Conservation (phyloP, 2,888 invertebrate genomes). For the Rotaria magnacalcarata region DNA sequence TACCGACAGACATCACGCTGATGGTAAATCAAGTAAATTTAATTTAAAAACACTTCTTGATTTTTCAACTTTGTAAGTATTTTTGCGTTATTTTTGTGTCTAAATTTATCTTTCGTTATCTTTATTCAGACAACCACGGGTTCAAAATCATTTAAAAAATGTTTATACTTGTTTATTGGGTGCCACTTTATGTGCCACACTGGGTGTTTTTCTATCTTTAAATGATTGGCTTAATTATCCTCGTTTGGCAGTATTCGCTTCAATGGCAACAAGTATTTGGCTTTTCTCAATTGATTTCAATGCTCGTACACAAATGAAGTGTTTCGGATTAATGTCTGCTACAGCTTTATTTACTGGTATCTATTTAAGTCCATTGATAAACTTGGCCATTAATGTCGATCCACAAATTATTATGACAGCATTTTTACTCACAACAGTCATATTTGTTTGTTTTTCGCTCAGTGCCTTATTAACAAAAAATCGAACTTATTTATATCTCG, state of each 20-base stretch:
- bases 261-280: slow-evolving; percentile 72
- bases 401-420: slow-evolving; percentile 66
- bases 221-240: slow-evolving; percentile 65
- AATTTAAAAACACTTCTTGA: neutral
- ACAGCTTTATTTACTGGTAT: slow-evolving; percentile 77
- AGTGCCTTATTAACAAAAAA: slow-evolving; percentile 76
- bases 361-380: slow-evolving; percentile 42
- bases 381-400: slow-evolving; percentile 33
- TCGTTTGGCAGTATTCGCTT: slow-evolving; percentile 71
- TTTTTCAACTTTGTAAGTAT: slow-evolving; percentile 22
- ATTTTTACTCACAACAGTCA: slow-evolving; percentile 74
- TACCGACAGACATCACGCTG: neutral
- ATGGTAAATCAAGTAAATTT: neutral
- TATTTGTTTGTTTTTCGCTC: slow-evolving; percentile 84
- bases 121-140: slow-evolving; percentile 73
- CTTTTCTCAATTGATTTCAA: slow-evolving; percentile 74
- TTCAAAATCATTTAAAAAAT: slow-evolving; percentile 84
- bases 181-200: slow-evolving; percentile 72
- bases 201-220: slow-evolving; percentile 77
- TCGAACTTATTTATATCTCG: slow-evolving; percentile 81
- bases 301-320: slow-evolving; percentile 64
- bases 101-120: neutral
- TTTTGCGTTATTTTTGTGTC: neutral
- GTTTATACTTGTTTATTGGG: slow-evolving; percentile 86
- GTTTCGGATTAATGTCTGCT: slow-evolving; percentile 77